phyloP scores from a whole-genome alignment of 2,888 invertebrate species.

The Drosophila pegasa region DNA sequence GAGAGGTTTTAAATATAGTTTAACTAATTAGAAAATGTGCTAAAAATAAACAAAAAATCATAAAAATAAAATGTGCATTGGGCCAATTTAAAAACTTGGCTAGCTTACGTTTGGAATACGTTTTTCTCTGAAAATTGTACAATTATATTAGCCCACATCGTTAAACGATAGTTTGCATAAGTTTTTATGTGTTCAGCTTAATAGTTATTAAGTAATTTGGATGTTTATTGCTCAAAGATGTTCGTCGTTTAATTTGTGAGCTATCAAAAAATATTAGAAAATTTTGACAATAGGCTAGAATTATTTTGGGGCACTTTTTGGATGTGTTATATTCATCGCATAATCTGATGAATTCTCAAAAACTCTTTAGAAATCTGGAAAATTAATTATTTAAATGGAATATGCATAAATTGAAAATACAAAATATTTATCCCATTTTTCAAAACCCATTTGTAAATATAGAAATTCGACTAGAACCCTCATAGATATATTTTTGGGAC shows the following conservation, averaged over 20 bases:
- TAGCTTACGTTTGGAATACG: not conserved
- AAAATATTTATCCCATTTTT: too few species aligned
- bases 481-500: conserved; percentile 14
- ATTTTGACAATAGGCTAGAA: too few species aligned
- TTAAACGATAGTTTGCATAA: not conserved
- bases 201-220: not conserved
- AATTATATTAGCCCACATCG: not conserved
- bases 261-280: too few species aligned
- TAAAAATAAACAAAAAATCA: not conserved
- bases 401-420: not conserved
- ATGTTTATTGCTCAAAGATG: too few species aligned
- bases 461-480: not conserved
- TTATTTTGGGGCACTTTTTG: too few species aligned
- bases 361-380: not conserved
- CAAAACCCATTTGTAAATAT: not conserved
- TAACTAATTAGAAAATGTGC: not conserved
- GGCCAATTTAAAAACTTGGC: not conserved
- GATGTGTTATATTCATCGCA: too few species aligned
- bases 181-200: not conserved
- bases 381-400: too few species aligned
- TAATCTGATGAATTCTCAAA: too few species aligned
- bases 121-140: not conserved
- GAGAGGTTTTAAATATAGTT: not conserved
- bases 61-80: not conserved
- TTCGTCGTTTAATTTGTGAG: not conserved